phyloP scores from a whole-genome alignment of 2,888 invertebrate species.

The Pollenia labialis region DNA sequence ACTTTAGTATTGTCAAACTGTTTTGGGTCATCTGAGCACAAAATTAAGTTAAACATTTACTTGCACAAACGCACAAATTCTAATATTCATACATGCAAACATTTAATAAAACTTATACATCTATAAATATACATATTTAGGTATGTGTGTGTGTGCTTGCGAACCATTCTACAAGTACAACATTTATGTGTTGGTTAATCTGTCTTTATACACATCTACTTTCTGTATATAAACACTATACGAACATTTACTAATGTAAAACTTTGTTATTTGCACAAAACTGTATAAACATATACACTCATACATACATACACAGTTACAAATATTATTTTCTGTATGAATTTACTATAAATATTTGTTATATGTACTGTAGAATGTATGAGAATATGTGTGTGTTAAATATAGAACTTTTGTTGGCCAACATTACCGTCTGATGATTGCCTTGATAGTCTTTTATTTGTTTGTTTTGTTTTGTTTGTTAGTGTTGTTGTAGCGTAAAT shows the following conservation, averaged over 20 bases:
- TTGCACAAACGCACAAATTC: slow-evolving; percentile 14
- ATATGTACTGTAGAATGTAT: background rate
- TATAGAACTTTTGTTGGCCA: slow-evolving; percentile 64
- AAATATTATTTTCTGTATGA: background rate
- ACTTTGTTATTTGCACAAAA: slow-evolving; percentile 54
- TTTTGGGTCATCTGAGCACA: slow-evolving; percentile 69
- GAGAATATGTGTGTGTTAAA: slow-evolving; percentile 25
- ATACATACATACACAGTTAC: background rate
- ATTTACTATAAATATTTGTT: slow-evolving; percentile 23
- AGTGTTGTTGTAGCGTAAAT: slow-evolving; percentile 30
- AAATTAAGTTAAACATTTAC: slow-evolving; percentile 55
- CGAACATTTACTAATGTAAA: slow-evolving; percentile 49
- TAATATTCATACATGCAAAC: background rate
- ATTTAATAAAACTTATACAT: slow-evolving; percentile 2
- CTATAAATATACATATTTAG: background rate
- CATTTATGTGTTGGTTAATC: slow-evolving; percentile 65
- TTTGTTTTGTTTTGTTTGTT: slow-evolving; percentile 19
- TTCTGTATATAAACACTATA: slow-evolving; percentile 5
- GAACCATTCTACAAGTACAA: slow-evolving; percentile 20
- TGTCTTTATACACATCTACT: slow-evolving; percentile 44
- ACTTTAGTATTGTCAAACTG: slow-evolving; percentile 51
- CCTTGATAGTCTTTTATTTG: slow-evolving; percentile 61
- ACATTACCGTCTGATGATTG: slow-evolving; percentile 70
- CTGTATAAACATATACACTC: background rate
- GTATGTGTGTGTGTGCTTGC: background rate